phyloP scores from a whole-genome alignment of 2,797 vertebrate species.

The Crocodylus rhombifer region DNA sequence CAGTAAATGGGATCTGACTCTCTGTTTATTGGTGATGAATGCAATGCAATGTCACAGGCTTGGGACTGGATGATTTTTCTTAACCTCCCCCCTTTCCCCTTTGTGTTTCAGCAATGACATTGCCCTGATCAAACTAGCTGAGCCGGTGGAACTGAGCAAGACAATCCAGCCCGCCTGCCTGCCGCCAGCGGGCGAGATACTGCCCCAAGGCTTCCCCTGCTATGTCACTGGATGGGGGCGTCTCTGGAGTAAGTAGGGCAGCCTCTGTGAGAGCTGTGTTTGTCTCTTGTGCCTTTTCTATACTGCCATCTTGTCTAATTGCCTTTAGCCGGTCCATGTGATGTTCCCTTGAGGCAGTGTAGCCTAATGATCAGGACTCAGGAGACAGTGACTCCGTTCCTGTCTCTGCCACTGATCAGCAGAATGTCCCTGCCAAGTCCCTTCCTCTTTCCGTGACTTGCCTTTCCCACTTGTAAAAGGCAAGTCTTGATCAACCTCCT shows the following conservation, averaged over 20 bases:
- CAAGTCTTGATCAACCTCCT: too few species aligned
- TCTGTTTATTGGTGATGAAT: too few species aligned
- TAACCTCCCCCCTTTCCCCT: not conserved
- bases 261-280: accelerated
- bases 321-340: not conserved
- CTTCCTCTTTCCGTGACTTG: too few species aligned
- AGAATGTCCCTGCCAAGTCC: too few species aligned
- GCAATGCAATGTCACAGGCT: too few species aligned
- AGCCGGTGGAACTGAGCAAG: slow-evolving; percentile 78
- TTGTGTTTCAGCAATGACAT: slow-evolving; percentile 86
- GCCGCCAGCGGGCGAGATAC: slow-evolving; percentile 70
- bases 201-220: slow-evolving; percentile 82
- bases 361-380: too few species aligned
- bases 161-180: slow-evolving; percentile 85
- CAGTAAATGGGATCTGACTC: too few species aligned
- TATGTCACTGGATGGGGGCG: slow-evolving; percentile 91
- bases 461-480: too few species aligned
- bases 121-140: slow-evolving; percentile 89
- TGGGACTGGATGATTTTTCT: too few species aligned
- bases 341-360: not conserved
- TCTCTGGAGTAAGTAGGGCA: slow-evolving; percentile 81
- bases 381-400: too few species aligned
- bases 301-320: not conserved
- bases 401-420: too few species aligned
- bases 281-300: not conserved